Base-by-base conservation (phyloP, 2,888 invertebrate genomes). In the Itoplectis maculator region DNA sequence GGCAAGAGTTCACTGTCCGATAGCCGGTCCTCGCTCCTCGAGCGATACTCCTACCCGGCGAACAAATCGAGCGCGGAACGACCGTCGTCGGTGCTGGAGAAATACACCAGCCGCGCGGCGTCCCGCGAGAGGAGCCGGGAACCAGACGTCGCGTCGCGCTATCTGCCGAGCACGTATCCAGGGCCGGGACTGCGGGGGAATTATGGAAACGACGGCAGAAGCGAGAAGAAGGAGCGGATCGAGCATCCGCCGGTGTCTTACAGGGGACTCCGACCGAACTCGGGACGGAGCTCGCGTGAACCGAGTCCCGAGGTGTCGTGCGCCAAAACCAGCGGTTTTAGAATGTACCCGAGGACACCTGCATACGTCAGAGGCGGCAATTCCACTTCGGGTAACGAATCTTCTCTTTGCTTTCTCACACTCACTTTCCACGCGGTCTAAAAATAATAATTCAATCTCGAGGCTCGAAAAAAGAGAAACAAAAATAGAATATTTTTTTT, bases 161-260 rank as follows among this genome's bases (percentile, higher is more conserved):
- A 91, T 84, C 88, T 86, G 68, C 88, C 90, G 59, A 90, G 88
- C 77, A 89, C 91, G 49, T 92, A 91, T 88, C 88, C 90, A n/a
- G 89, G 88, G 42, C 86, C 91, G 40, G 87, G 85, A 56, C 84
- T 88, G 66, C 82, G 85, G 29, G 87, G 89, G 78, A 89, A 82
- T 82, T 90, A 90, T 82, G 88, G 88, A 59, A 88, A 77, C 84
- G 90, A 90, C 65, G 85, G 85, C 49, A 87, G 83, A 85, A 84
- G 68, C 63, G 91, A 93, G 70, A 94, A 91, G 84, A 93, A 93
- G 85, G 93, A 93, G 20, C 89, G 91, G 18, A 89, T 84, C 74
- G 91, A 91, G 40, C 93, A 93, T 89, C 93, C 94, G 23, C 93
- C 93, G 15, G 90, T 93, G 0, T 92, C 93, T 1, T 95, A 95